Percentiles rank a stretch among this genome's conserved stretches.
Evolutionary conservation across 2,888 invertebrate genomes (phyloP).

Genomic region (Drosophila buzzatii): DNA sequence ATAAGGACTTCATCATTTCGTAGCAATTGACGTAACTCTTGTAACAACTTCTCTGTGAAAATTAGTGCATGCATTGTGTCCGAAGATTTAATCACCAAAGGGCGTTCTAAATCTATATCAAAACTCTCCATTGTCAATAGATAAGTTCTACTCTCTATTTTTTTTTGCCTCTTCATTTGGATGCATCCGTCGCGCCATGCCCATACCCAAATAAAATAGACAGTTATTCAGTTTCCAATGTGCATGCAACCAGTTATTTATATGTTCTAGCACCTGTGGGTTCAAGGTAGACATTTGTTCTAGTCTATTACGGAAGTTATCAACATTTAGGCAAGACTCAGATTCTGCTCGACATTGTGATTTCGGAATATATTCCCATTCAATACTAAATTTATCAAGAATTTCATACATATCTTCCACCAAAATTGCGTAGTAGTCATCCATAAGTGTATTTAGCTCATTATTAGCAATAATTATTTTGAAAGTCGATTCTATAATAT

Average conservation of each 20-base stretch:
- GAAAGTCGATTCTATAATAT: constrained; percentile 38
- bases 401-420: constrained; percentile 38
- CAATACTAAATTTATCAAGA: constrained; percentile 41
- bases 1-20: constrained; percentile 41
- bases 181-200: constrained; percentile 27
- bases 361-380: constrained; percentile 57
- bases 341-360: constrained; percentile 53
- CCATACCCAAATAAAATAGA: constrained; percentile 50
- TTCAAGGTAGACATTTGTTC: constrained; percentile 48
- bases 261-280: constrained; percentile 37
- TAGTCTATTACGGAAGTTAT: constrained; percentile 37
- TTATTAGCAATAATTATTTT: constrained; percentile 23
- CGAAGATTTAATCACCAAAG: constrained; percentile 32
- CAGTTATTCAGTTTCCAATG: constrained; percentile 54
- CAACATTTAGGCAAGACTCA: constrained; percentile 50
- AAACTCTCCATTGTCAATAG: constrained; percentile 48
- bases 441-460: constrained; percentile 36
- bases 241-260: constrained; percentile 50
- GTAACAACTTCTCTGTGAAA: constrained; percentile 35
- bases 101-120: constrained; percentile 37
- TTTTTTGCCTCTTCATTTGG: constrained; percentile 28
- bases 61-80: constrained; percentile 49
- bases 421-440: constrained; percentile 39
- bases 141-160: constrained; percentile 28
- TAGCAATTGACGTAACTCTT: constrained; percentile 37